These are phyloP conservation scores for Lasioglossum leucozonium DNA, from an alignment of 2,888 invertebrate genomes.

Conservation along the genomic window DNA sequence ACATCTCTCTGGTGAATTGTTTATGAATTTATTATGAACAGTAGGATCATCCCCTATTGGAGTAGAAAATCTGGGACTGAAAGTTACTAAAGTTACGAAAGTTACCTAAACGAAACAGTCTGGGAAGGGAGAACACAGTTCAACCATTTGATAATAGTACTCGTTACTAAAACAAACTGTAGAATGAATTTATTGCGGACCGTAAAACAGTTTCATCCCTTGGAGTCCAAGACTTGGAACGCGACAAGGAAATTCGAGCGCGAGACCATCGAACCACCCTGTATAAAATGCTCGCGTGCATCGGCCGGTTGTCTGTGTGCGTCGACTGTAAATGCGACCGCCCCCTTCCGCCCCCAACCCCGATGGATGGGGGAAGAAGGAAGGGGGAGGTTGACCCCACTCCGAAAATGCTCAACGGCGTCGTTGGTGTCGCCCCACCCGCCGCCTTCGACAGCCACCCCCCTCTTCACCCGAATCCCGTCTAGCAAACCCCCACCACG, in stretches of 20 bases:
- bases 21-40: not conserved
- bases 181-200: not conserved
- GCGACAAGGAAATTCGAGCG: not conserved
- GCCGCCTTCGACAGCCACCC: not conserved
- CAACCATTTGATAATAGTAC: not conserved
- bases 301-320: constrained; percentile 13
- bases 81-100: no score
- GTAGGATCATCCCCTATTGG: not conserved
- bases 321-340: constrained; percentile 34
- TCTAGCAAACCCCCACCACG: not conserved
- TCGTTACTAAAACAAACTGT: not conserved
- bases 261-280: constrained; percentile 34
- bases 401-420: constrained; percentile 35
- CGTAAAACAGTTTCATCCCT: not conserved
- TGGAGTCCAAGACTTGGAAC: not conserved
- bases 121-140: not conserved
- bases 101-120: not conserved
- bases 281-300: constrained; percentile 42
- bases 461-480: not conserved
- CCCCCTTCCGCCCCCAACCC: not conserved
- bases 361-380: not conserved
- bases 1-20: not conserved
- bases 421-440: constrained; percentile 23
- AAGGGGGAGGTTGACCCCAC: constrained; percentile 38
- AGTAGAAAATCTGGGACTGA: not conserved